Percentiles rank a stretch among this genome's conserved stretches.
Conservation (phyloP, 64 coral and sea anemone species). For the Montipora foliosa region DNA sequence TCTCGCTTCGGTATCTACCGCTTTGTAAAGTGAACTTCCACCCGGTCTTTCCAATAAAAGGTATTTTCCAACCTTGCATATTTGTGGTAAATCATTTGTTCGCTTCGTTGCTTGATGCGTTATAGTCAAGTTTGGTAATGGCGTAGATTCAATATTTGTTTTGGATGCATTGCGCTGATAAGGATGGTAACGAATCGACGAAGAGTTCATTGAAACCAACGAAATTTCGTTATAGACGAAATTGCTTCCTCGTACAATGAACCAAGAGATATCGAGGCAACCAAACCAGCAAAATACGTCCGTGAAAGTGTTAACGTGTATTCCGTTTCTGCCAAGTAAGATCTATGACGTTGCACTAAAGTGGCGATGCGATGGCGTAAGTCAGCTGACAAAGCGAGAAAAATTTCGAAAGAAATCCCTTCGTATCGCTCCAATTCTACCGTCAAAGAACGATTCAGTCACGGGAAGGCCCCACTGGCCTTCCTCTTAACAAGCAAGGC, state of each 20-base stretch:
- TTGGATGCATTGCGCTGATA: slow-evolving; percentile 99
- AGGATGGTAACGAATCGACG: slow-evolving; percentile 94
- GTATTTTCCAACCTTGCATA: slow-evolving; percentile 98
- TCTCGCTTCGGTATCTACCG: slow-evolving; percentile 88
- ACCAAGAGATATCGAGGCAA: slow-evolving; percentile 46
- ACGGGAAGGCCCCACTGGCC: slow-evolving; percentile 72
- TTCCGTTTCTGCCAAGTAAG: slow-evolving; percentile 79
- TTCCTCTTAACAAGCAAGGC: slow-evolving; percentile 63
- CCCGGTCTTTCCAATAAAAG: slow-evolving; percentile 86
- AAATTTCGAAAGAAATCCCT: slow-evolving; percentile 33
- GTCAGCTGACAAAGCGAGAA: slow-evolving; percentile 13
- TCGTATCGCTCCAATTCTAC: slow-evolving; percentile 10
- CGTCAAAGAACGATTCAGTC: background rate
- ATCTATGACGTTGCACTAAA: slow-evolving; percentile 77
- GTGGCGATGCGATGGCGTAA: slow-evolving; percentile 62
- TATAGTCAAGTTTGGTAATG: slow-evolving; percentile 99
- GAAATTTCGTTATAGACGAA: background rate
- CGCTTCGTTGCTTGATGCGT: slow-evolving; percentile 87
- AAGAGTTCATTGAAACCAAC: slow-evolving; percentile 93
- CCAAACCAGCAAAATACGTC: slow-evolving; percentile 15
- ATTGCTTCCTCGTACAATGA: slow-evolving; percentile 34
- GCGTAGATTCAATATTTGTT: slow-evolving; percentile 95
- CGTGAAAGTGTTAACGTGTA: slow-evolving; percentile 8
- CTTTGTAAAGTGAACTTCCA: slow-evolving; percentile 84
- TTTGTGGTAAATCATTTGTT: slow-evolving; percentile 83